Conservation (phyloP, 2,113 vertebrate species). For the Corynorhinus townsendii region DNA sequence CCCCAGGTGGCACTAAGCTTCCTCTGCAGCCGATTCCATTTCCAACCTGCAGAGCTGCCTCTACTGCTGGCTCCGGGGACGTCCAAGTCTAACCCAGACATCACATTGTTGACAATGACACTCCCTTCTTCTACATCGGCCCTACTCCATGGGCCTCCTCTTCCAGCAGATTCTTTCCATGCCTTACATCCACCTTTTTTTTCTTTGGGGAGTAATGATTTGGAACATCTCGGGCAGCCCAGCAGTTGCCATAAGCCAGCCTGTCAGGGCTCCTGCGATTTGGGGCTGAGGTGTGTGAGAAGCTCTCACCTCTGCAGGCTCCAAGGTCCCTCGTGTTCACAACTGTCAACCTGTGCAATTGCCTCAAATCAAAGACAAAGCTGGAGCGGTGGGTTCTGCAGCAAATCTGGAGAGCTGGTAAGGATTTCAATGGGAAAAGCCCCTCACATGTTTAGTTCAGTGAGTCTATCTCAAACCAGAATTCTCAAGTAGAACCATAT, state of each 20-base stretch:
- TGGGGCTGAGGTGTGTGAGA: neutral
- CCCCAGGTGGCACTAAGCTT: neutral
- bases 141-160: accelerated
- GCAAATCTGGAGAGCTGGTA: too few relatives aligned
- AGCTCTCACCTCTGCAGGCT: neutral
- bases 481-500: neutral
- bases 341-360: neutral
- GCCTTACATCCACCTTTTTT: neutral
- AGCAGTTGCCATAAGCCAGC: neutral
- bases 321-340: neutral
- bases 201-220: neutral
- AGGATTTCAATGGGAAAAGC: neutral
- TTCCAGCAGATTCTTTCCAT: neutral
- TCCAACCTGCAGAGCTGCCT: neutral
- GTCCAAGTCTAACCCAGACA: neutral
- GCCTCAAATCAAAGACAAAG: neutral
- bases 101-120: neutral
- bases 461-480: neutral
- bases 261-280: too few relatives aligned
- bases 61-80: neutral
- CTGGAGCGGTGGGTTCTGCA: neutral
- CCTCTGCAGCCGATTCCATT: neutral
- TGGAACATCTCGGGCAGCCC: neutral
- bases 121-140: neutral
- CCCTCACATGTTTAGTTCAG: neutral